Percentiles rank a stretch among this genome's conserved stretches.
Evolutionary conservation across 2,113 vertebrate species (phyloP).

Genomic region (Alethe castanea): DNA sequence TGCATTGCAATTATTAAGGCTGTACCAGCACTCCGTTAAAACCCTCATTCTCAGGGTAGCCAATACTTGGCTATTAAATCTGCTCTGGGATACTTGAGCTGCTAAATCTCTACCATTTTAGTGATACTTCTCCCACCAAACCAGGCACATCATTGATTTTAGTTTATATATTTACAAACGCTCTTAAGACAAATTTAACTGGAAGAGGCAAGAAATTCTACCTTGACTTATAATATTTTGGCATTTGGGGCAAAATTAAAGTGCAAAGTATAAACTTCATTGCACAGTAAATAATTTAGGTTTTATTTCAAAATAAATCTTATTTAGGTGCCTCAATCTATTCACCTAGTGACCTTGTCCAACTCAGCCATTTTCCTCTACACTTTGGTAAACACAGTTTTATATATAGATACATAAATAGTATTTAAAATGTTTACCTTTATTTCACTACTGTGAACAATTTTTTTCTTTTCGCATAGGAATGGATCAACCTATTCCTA

Average conservation of each 20-base stretch:
- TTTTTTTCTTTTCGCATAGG: slow-evolving; percentile 18
- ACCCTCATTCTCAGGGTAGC: slow-evolving; percentile 2
- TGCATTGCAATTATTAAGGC: slow-evolving; percentile 4
- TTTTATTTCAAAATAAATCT: slow-evolving; percentile 53
- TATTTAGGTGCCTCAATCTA: slow-evolving; percentile 56
- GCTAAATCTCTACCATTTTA: background rate
- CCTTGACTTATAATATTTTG: slow-evolving; percentile 53
- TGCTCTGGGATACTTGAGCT: background rate
- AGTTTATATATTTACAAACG: slow-evolving; percentile 30
- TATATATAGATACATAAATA: slow-evolving; percentile 54
- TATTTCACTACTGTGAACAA: slow-evolving; percentile 45
- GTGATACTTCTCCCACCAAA: slow-evolving; percentile 12
- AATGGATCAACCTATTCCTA: slow-evolving; percentile 64
- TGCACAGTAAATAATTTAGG: slow-evolving; percentile 60
- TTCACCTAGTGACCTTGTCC: slow-evolving; percentile 48
- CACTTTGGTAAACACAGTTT: slow-evolving; percentile 62
- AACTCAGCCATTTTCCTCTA: slow-evolving; percentile 61
- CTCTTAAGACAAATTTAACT: slow-evolving; percentile 53
- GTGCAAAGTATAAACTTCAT: slow-evolving; percentile 70
- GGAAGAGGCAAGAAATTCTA: slow-evolving; percentile 48
- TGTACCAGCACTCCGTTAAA: slow-evolving; percentile 10
- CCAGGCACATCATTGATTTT: slow-evolving; percentile 39
- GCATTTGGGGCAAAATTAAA: slow-evolving; percentile 64
- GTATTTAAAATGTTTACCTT: slow-evolving; percentile 58
- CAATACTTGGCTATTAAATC: slow-evolving; percentile 4